phyloP scores from a whole-genome alignment of 2,113 vertebrate genomes.

The Scatophagus argus region DNA sequence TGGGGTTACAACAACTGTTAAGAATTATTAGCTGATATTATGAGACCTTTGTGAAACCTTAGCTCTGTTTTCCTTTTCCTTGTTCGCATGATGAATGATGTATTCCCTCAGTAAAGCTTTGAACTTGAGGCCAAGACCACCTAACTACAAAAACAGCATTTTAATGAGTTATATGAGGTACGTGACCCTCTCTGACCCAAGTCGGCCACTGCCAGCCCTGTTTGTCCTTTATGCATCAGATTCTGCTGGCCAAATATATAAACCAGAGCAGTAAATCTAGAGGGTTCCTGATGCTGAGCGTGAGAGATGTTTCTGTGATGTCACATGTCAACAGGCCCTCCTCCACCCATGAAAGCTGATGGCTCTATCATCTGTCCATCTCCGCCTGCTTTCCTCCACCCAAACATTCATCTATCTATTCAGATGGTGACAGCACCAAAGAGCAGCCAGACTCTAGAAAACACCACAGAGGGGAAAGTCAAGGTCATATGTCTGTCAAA shows the following conservation, averaged over 20 bases:
- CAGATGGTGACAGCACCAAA: constrained; percentile 71
- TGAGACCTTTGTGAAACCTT: constrained; percentile 67
- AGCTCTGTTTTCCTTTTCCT: constrained; percentile 67
- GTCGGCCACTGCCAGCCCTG: neutral
- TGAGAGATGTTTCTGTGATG: constrained; percentile 56
- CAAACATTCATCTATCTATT: constrained; percentile 75
- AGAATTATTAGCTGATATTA: constrained; percentile 54
- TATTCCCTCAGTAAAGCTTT: constrained; percentile 38
- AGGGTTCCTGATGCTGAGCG: constrained; percentile 1
- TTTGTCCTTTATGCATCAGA: constrained; percentile 23
- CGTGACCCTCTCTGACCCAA: constrained; percentile 22
- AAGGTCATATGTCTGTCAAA: constrained; percentile 77
- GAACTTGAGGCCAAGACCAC: constrained; percentile 62
- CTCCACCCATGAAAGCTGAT: constrained; percentile 68
- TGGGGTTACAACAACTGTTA: constrained; percentile 60
- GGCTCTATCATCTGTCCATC: constrained; percentile 77
- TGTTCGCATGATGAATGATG: constrained; percentile 53
- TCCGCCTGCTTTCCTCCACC: constrained; percentile 57
- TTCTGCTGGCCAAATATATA: neutral
- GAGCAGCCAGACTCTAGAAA: constrained; percentile 54
- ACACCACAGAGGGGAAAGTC: constrained; percentile 67
- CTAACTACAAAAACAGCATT: constrained; percentile 42
- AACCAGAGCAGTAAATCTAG: constrained; percentile 45
- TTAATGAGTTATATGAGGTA: constrained; percentile 17
- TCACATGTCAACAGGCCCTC: constrained; percentile 57